Base-by-base conservation (phyloP, 1,140 invertebrate genomes). In the Penaeus indicus region DNA sequence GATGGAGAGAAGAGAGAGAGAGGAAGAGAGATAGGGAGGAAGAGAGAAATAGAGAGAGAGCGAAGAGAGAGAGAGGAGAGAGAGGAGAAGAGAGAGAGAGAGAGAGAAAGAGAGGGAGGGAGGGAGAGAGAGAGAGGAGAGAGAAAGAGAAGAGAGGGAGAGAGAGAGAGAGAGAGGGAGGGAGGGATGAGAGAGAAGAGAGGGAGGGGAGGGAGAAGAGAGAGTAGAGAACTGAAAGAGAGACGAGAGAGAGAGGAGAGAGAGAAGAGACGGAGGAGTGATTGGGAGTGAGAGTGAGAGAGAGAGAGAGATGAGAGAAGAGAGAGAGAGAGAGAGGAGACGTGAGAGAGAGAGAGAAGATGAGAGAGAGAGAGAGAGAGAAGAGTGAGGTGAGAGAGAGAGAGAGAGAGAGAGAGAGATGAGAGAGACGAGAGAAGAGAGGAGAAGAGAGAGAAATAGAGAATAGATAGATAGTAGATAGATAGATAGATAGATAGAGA, bases 181-280 rank as follows among this genome's bases (percentile, higher is more conserved):
- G 13, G 42, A 54, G 22, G 25, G 25, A 47, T 47, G 38, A 47
- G 47, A 54, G n/a, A 47, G 38, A 80, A 80, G 32, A 80, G 60
- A n/a, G 60, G 25, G 38, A 80, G 22, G 60, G 42, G 38, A 42
- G 22, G 27, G n/a, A 80, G 32, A 80, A 80, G 72, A 78, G 22
- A 78, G 75, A 78, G 75, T 47, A 47, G 54, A 47, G 54, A 47
- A 78, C 18, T 19, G 75, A 78, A 47, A 78, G 75, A 78, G 75
- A 78, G 75, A 47, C 75, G 25, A 78, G 54, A 47, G 54, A 47
- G 75, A 47, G 38, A 47, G n/a, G 54, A 78, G 75, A 47, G 25
- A 32, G 75, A 47, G n/a, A 78, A 21, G 75, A 47, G 42, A 38
- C 25, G 21, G 42, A n/a, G 72, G 18, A 75, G 72, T 25, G n/a